Percentiles rank a stretch among this genome's conserved stretches.
These are phyloP conservation scores for Solenodon paradoxus DNA, from an alignment of 2,113 vertebrate genomes.

Conservation along the genomic window DNA sequence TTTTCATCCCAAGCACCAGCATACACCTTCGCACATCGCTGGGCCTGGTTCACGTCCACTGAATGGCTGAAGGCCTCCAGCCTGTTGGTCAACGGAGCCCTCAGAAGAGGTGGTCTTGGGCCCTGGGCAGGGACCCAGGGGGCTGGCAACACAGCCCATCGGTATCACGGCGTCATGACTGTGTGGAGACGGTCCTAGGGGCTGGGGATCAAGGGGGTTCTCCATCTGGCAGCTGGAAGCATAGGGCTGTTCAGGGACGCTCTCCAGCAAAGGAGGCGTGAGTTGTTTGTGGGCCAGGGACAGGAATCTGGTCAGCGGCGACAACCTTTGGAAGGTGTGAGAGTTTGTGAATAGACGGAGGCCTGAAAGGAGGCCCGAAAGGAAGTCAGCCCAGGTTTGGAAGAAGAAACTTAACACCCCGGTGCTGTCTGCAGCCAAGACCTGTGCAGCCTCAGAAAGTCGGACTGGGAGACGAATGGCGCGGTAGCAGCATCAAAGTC, in stretches of 20 bases:
- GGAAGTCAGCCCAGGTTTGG: not conserved
- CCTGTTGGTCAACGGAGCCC: too few species aligned
- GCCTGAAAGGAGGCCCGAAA: too few species aligned
- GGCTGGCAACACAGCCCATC: not conserved
- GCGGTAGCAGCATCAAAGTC: not conserved
- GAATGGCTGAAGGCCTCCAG: not conserved
- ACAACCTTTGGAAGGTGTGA: not conserved
- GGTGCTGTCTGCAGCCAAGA: not conserved
- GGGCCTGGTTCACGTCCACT: not conserved
- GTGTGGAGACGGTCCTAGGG: not conserved
- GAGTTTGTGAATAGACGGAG: not conserved
- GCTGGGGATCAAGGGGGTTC: too few species aligned
- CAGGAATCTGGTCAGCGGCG: not conserved
- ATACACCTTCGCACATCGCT: accelerated
- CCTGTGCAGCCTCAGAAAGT: not conserved
- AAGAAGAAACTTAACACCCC: too few species aligned
- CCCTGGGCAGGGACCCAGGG: not conserved
- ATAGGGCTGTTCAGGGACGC: not conserved
- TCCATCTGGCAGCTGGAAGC: not conserved
- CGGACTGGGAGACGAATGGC: not conserved
- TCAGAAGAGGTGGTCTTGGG: not conserved
- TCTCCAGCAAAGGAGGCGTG: not conserved
- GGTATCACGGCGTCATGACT: too few species aligned
- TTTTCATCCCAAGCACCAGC: not conserved
- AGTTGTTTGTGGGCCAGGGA: not conserved